These are phyloP conservation scores for Psilanteris sp. DNA, from an alignment of 1,140 invertebrate genomes.

Conservation along the genomic window DNA sequence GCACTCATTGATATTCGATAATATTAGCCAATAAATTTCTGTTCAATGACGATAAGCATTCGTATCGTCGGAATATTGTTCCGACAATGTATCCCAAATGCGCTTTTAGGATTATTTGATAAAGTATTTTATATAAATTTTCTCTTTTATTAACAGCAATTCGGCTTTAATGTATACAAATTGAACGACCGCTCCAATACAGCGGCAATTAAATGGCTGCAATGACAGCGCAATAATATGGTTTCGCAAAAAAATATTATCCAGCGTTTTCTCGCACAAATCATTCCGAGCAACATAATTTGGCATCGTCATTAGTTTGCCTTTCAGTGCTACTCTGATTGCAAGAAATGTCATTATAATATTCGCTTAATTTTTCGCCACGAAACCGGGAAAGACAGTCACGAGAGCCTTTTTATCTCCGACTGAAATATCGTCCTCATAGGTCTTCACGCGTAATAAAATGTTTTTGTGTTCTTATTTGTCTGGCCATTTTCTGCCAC, in stretches of 20 bases:
- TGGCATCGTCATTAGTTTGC: slow-evolving; percentile 17
- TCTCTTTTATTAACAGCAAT: slow-evolving; percentile 21
- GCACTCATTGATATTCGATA: slow-evolving; percentile 64
- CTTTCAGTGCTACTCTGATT: slow-evolving; percentile 1
- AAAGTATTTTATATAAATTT: slow-evolving; percentile 57
- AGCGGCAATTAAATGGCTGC: slow-evolving; percentile 24
- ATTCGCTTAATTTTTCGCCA: slow-evolving; percentile 23
- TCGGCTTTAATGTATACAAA: slow-evolving; percentile 28
- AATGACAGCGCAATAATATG: too few relatives aligned
- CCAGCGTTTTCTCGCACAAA: not conserved
- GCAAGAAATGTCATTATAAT: slow-evolving; percentile 24
- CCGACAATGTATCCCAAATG: too few relatives aligned
- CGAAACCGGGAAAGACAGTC: slow-evolving; percentile 34
- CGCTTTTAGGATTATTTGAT: slow-evolving; percentile 60
- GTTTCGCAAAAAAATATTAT: slow-evolving; percentile 4
- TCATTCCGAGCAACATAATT: too few relatives aligned
- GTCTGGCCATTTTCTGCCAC: slow-evolving; percentile 62
- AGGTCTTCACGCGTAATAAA: slow-evolving; percentile 75
- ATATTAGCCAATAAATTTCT: slow-evolving; percentile 65
- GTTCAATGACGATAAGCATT: slow-evolving; percentile 65
- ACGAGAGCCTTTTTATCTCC: slow-evolving; percentile 57
- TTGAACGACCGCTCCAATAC: slow-evolving; percentile 28
- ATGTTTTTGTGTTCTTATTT: slow-evolving; percentile 74
- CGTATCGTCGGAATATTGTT: slow-evolving; percentile 56
- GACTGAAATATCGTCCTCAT: slow-evolving; percentile 71